Conservation (phyloP, 2,113 vertebrate genomes). For the Zosterops japonicus region DNA sequence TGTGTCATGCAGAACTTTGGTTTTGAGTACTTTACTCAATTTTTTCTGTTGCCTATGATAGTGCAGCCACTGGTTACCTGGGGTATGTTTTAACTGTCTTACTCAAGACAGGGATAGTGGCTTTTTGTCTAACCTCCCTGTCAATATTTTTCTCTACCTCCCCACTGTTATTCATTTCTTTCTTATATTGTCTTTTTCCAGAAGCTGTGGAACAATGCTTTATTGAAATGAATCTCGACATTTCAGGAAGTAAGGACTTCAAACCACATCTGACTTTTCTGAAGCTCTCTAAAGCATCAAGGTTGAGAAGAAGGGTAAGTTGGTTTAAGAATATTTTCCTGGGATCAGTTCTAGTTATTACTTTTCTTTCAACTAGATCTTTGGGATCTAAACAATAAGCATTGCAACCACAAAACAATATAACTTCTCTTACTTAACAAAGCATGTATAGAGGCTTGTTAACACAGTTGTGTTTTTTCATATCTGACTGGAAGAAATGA, state of each 20-base stretch:
- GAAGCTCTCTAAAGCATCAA: conserved; percentile 64
- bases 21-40: background rate
- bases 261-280: conserved; percentile 71
- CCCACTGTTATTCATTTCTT: background rate
- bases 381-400: background rate
- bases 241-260: conserved; percentile 62
- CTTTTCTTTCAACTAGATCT: background rate
- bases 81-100: background rate
- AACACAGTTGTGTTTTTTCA: background rate
- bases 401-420: background rate
- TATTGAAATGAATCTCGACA: conserved; percentile 14
- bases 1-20: background rate
- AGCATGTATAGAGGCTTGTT: background rate
- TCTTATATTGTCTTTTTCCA: background rate
- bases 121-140: background rate
- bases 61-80: background rate
- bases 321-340: background rate
- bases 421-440: background rate
- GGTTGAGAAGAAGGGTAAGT: conserved; percentile 39
- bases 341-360: background rate
- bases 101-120: background rate
- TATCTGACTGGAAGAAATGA: background rate
- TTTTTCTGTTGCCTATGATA: background rate
- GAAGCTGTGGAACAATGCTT: conserved; percentile 58
- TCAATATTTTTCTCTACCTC: background rate